Base-by-base conservation (phyloP, 2,113 vertebrate genomes). In the Pseudolaguvia tuberculata region DNA sequence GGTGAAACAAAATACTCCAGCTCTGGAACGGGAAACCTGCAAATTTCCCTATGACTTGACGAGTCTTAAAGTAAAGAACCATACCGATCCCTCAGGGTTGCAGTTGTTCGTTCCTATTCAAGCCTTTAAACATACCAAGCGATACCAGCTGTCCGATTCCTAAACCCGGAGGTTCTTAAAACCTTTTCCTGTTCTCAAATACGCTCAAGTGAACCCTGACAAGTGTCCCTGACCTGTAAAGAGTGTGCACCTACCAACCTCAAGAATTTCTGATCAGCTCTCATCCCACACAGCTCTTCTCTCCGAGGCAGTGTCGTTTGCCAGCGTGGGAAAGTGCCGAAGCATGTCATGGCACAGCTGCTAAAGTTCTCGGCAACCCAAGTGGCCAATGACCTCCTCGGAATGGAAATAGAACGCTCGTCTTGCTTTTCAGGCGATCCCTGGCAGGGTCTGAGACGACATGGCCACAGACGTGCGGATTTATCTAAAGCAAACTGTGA, bases 341-440 rank as follows among this genome's bases (percentile, higher is more conserved):
- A 69, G 62, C 63, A 80, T 21, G 72, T 76, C 82, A 78, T 83
- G 45, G 21, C 65, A 68, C 70, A 72, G 70, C 70, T 59, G 70
- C 42, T 11, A 6, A 20, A 25, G 21, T 45, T 31, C 70, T 72
- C 50, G 48, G 12, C 14, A 42, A 48, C 70, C 55, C 9, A 9
- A 69, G 50, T 6, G 50, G 1, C 42, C 12, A 2, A 42, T 72
- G 77, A 79, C 57, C 74, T 74, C 47, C 47, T 61, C n/a, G 52
- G 52, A 79, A 70, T 71, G 66, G 31, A 82, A 59, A 42, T 42
- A 8, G 39, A 42, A 73, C 5, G 56, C 39, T 20, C 51, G 31
- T 31, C 35, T 57, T 45, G 75, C 57, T 74, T 48, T 61, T 6
- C 45, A 18, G 63, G 12, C 45, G 27, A 48, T 66, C 53, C 48